These are phyloP conservation scores for Blastobasis adustella DNA, from an alignment of 2,888 invertebrate species.

Conservation along the genomic window DNA sequence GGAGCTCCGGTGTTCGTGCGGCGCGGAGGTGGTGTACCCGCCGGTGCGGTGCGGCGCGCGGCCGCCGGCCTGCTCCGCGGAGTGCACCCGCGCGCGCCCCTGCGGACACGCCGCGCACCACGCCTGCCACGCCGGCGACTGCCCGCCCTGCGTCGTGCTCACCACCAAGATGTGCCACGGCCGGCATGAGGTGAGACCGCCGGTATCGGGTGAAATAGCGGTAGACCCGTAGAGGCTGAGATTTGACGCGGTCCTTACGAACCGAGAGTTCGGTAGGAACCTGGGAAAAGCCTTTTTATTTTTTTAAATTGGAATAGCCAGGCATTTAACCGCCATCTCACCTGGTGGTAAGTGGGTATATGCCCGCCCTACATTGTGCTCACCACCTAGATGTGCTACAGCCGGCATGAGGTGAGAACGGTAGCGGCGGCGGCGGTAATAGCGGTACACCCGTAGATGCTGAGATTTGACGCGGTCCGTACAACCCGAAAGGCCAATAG, in stretches of 20 bases:
- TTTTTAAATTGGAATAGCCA: too few relatives aligned
- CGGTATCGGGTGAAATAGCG: too few relatives aligned
- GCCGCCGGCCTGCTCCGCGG: conserved; percentile 85
- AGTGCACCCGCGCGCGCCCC: conserved; percentile 83
- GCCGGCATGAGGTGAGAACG: conserved; percentile 83
- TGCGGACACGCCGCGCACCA: conserved; percentile 91
- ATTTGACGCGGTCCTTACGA: too few relatives aligned
- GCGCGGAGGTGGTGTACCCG: conserved; percentile 88
- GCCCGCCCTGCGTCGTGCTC: conserved; percentile 81
- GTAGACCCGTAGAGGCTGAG: too few relatives aligned
- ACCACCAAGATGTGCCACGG: conserved; percentile 91
- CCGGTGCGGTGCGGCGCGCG: conserved; percentile 95
- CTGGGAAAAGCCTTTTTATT: too few relatives aligned
- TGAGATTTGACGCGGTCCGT: too few relatives aligned
- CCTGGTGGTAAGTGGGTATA: too few relatives aligned
- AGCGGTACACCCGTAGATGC: too few relatives aligned
- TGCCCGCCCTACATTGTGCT: conserved; percentile 82
- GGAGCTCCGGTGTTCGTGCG: conserved; percentile 94
- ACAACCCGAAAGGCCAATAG: too few relatives aligned
- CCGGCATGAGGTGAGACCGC: conserved; percentile 76
- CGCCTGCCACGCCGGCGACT: conserved; percentile 82
- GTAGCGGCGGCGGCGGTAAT: too few relatives aligned
- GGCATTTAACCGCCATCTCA: too few relatives aligned
- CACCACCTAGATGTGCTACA: conserved; percentile 89
- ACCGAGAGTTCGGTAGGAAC: too few relatives aligned